Conservation (phyloP, 2,888 invertebrate genomes). For the Cyaniris semiargus region DNA sequence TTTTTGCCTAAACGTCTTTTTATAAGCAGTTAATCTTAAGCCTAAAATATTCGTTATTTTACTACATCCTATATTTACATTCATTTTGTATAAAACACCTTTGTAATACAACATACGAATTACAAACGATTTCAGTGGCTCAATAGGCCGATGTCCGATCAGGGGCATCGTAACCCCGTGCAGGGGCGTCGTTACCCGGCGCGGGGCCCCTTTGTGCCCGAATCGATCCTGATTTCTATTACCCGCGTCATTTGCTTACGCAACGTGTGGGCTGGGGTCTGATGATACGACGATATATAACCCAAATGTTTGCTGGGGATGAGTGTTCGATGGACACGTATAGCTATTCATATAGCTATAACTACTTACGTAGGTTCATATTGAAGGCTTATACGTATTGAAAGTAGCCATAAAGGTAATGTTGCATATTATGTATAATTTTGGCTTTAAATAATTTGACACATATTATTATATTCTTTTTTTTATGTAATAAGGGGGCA, state of each 20-base stretch:
- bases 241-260: constrained; percentile 27
- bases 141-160: not conserved
- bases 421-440: too few species aligned
- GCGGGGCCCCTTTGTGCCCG: constrained; percentile 12
- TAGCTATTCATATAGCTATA: not conserved
- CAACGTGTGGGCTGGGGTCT: not conserved
- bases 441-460: too few species aligned
- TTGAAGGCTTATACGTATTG: not conserved
- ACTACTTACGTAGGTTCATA: not conserved
- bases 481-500: too few species aligned
- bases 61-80: too few species aligned
- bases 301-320: not conserved
- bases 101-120: not conserved
- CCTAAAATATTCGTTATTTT: too few species aligned
- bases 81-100: too few species aligned
- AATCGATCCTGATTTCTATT: constrained; percentile 25
- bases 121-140: not conserved
- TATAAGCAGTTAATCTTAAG: too few species aligned
- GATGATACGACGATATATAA: not conserved
- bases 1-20: too few species aligned
- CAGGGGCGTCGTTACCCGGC: not conserved
- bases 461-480: too few species aligned
- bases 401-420: too few species aligned
- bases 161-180: not conserved
- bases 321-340: not conserved